Percentiles rank a stretch among this genome's conserved stretches.
These are phyloP conservation scores for Botrylloides violaceus DNA, from an alignment of 23 tunicate genomes.

Conservation along the genomic window DNA sequence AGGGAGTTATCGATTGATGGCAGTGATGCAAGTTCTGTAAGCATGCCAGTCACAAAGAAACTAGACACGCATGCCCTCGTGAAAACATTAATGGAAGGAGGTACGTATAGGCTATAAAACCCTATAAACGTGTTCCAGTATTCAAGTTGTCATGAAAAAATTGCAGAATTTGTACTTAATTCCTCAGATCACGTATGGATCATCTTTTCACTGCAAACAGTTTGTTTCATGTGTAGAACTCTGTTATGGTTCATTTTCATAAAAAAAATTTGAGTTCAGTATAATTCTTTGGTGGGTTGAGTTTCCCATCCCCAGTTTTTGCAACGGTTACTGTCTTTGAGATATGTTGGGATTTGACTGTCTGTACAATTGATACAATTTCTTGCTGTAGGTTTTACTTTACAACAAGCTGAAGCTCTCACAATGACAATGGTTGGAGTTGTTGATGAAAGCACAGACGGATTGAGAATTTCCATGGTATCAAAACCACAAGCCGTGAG, in stretches of 20 bases:
- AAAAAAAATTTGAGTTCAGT: too few species aligned
- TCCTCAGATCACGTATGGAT: too few species aligned
- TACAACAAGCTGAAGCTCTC: conserved; percentile 19
- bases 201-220: too few species aligned
- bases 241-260: too few species aligned
- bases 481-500: conserved; percentile 25
- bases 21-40: not conserved
- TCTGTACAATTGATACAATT: too few species aligned
- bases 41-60: not conserved
- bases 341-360: too few species aligned
- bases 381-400: conserved; percentile 18
- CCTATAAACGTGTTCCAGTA: too few species aligned
- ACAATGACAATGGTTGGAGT: conserved; percentile 19
- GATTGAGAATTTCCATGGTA: conserved; percentile 9
- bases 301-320: too few species aligned
- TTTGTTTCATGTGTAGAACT: too few species aligned
- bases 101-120: not conserved
- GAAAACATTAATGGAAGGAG: conserved; percentile 12
- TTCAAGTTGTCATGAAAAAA: not conserved
- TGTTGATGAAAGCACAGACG: not conserved
- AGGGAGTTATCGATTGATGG: not conserved
- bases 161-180: not conserved
- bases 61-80: conserved; percentile 21
- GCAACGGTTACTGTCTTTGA: too few species aligned
- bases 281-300: too few species aligned